A percentile compares a stretch with the other conserved stretches of the same genome.
Conservation (phyloP, 2,888 invertebrate genomes). For the Lumbricus terrestris region DNA sequence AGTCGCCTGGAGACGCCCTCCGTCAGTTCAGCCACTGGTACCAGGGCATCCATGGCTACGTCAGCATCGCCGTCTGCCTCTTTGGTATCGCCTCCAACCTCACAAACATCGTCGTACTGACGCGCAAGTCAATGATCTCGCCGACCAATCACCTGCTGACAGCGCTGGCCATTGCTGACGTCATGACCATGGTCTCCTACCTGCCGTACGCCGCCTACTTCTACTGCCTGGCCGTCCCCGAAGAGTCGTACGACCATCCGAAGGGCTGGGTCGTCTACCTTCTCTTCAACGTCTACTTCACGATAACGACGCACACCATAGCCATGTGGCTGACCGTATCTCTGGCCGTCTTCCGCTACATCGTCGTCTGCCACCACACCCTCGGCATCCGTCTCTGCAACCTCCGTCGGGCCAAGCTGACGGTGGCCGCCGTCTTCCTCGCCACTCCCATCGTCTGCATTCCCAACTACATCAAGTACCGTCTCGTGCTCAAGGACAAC, state of each 20-base stretch:
- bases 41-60: conserved; percentile 73
- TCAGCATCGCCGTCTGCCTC: conserved; percentile 81
- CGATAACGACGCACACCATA: conserved; percentile 71
- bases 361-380: conserved; percentile 58
- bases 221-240: conserved; percentile 32
- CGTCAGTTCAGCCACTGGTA: conserved; percentile 44
- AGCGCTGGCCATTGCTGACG: conserved; percentile 79
- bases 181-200: conserved; percentile 85
- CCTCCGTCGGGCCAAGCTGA: conserved; percentile 49
- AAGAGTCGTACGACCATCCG: conserved; percentile 29
- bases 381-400: conserved; percentile 49
- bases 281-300: conserved; percentile 52
- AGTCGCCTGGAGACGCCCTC: conserved; percentile 30
- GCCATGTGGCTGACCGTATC: conserved; percentile 90
- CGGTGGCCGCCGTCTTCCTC: conserved; percentile 65
- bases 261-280: conserved; percentile 52
- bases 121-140: conserved; percentile 79
- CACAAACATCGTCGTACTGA: conserved; percentile 83
- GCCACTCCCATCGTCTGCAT: conserved; percentile 44
- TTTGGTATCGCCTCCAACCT: conserved; percentile 87
- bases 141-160: conserved; percentile 89
- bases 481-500: conserved; percentile 28
- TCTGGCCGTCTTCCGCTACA: conserved; percentile 86
- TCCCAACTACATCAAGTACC: conserved; percentile 52
- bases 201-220: conserved; percentile 64